Evolutionary conservation across 2,113 vertebrate species (phyloP).

Genomic region (Cololabis saira): DNA sequence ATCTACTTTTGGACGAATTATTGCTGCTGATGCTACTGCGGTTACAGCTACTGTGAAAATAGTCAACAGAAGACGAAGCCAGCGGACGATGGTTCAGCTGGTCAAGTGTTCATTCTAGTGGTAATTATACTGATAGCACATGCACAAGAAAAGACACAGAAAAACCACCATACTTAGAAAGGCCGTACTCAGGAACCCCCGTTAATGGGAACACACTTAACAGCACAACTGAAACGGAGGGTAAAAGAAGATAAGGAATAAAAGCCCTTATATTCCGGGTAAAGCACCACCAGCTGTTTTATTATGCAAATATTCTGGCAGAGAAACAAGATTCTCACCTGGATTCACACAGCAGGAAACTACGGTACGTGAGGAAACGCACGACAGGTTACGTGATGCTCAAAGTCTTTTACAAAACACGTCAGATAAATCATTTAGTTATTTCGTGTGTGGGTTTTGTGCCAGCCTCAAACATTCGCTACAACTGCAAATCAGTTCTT

Average conservation of each 20-base stretch:
- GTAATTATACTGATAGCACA: too few relatives aligned
- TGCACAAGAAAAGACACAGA: too few relatives aligned
- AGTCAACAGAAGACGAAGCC: too few relatives aligned
- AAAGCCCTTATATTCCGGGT: not conserved
- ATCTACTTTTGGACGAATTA: too few relatives aligned
- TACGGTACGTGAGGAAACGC: not conserved
- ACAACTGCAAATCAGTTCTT: not conserved
- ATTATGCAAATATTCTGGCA: constrained; percentile 26
- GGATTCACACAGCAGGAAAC: constrained; percentile 23
- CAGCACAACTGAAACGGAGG: not conserved
- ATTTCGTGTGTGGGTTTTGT: not conserved
- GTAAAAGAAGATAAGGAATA: not conserved
- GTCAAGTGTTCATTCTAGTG: too few relatives aligned
- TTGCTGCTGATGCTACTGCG: too few relatives aligned
- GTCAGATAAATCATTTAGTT: not conserved
- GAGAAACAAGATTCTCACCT: constrained; percentile 15
- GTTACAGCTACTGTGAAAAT: too few relatives aligned
- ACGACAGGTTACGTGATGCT: too few relatives aligned
- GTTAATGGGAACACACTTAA: not conserved
- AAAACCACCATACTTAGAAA: too few relatives aligned
- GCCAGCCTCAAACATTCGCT: not conserved
- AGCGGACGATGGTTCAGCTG: too few relatives aligned
- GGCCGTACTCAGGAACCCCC: too few relatives aligned
- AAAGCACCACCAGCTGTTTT: constrained; percentile 1
- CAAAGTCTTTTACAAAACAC: too few relatives aligned